Evolutionary conservation across 2,888 invertebrate genomes (phyloP).

Genomic region (Nomada ferruginata): DNA sequence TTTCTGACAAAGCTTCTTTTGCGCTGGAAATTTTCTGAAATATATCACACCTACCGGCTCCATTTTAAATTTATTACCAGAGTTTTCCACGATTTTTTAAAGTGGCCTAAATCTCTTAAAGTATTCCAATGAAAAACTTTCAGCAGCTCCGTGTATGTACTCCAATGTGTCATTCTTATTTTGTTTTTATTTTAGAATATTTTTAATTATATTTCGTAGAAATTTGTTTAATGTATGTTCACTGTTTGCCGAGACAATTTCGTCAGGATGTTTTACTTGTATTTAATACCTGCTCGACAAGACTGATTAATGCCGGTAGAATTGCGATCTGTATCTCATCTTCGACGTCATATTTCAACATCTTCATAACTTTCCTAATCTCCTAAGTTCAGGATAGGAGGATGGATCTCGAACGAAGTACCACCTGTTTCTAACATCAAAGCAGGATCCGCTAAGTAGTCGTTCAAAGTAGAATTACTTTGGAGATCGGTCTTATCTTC

Average conservation of each 20-base stretch:
- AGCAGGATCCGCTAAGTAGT: conserved; percentile 17
- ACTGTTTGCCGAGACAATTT: background rate
- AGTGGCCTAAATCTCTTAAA: too few relatives aligned
- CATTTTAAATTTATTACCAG: too few relatives aligned
- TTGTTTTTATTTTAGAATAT: too few relatives aligned
- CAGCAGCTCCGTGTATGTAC: too few relatives aligned
- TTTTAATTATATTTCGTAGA: too few relatives aligned
- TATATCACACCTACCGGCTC: too few relatives aligned
- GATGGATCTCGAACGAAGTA: conserved; percentile 23
- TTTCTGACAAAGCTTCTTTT: too few relatives aligned
- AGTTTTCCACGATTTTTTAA: too few relatives aligned
- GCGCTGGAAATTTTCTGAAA: too few relatives aligned
- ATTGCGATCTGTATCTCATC: background rate
- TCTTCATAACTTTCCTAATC: conserved; percentile 27
- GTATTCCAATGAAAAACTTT: too few relatives aligned
- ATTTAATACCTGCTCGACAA: background rate
- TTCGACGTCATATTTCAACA: conserved; percentile 6
- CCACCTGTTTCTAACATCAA: conserved; percentile 16
- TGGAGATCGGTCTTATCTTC: conserved; percentile 19
- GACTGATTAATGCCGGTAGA: background rate
- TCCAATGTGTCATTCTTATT: too few relatives aligned
- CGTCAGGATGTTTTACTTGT: background rate
- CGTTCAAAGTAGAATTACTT: conserved; percentile 7
- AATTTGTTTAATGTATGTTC: background rate
- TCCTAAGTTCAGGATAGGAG: conserved; percentile 17